A percentile compares a stretch with the other conserved stretches of the same genome.
Evolutionary conservation across 1,140 invertebrate species (phyloP).

Genomic region (Brachionus rubens): DNA sequence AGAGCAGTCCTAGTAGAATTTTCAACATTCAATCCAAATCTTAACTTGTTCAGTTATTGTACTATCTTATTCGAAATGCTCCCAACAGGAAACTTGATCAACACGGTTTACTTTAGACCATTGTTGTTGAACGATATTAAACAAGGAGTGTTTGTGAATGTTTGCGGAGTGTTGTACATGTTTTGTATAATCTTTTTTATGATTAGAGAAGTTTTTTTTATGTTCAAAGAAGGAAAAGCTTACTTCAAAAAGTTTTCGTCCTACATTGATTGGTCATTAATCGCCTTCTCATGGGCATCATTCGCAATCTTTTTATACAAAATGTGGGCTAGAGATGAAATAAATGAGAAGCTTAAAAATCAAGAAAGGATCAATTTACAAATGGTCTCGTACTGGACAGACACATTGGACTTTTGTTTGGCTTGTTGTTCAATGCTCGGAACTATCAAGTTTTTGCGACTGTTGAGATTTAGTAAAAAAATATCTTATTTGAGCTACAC

Average conservation of each 20-base stretch:
- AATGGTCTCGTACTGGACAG: neutral
- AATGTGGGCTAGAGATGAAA: slow-evolving; percentile 53
- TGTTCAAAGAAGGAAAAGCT: slow-evolving; percentile 50
- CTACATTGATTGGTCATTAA: slow-evolving; percentile 58
- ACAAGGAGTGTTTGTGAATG: slow-evolving; percentile 52
- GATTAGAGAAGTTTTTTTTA: neutral
- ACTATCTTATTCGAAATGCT: slow-evolving; percentile 67
- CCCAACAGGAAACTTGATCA: slow-evolving; percentile 63
- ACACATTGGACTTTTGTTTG: neutral
- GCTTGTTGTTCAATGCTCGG: neutral
- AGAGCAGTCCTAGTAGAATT: slow-evolving; percentile 68
- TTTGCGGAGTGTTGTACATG: slow-evolving; percentile 56
- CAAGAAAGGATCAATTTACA: slow-evolving; percentile 58
- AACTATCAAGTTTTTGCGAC: slow-evolving; percentile 9
- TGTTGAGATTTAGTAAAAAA: neutral
- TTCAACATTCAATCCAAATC: slow-evolving; percentile 68
- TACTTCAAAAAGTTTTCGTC: slow-evolving; percentile 61
- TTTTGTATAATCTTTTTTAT: slow-evolving; percentile 64
- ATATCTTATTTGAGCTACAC: neutral
- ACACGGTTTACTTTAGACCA: slow-evolving; percentile 62
- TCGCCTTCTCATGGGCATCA: slow-evolving; percentile 57
- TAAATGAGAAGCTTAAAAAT: slow-evolving; percentile 60
- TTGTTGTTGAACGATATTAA: slow-evolving; percentile 51
- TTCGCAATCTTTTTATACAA: slow-evolving; percentile 60
- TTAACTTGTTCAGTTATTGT: slow-evolving; percentile 65